phyloP scores from a whole-genome alignment of 2,113 vertebrate species.

The Aegotheles bennettii region DNA sequence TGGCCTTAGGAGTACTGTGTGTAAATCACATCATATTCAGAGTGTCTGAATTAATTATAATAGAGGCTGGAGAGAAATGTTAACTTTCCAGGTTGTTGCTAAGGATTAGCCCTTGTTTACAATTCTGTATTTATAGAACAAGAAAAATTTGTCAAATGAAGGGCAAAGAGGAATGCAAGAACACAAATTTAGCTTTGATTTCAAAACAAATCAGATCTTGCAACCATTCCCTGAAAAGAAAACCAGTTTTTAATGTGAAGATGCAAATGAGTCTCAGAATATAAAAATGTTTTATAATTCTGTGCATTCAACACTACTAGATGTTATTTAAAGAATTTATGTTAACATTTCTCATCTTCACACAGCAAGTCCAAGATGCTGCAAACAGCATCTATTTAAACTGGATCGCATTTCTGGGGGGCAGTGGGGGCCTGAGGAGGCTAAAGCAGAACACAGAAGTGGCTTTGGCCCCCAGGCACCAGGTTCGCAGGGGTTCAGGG shows the following conservation, averaged over 20 bases:
- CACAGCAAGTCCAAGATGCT: conserved; percentile 40
- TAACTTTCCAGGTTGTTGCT: conserved; percentile 60
- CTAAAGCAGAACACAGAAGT: not conserved
- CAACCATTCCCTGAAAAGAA: conserved; percentile 47
- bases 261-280: conserved; percentile 61
- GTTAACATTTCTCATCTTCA: conserved; percentile 51
- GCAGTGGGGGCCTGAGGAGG: not conserved
- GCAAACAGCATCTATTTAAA: conserved; percentile 27
- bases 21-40: conserved; percentile 53
- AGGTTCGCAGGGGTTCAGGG: not conserved
- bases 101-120: conserved; percentile 67
- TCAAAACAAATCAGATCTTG: conserved; percentile 61
- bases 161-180: conserved; percentile 54
- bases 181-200: conserved; percentile 61
- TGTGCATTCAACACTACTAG: conserved; percentile 52
- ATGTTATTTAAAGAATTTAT: conserved; percentile 61
- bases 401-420: not conserved
- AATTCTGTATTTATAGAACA: conserved; percentile 55
- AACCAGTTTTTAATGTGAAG: conserved; percentile 58
- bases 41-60: conserved; percentile 55
- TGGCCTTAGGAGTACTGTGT: conserved; percentile 31
- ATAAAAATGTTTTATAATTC: conserved; percentile 64
- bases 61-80: conserved; percentile 39
- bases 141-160: conserved; percentile 60
- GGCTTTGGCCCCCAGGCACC: not conserved